Conservation (phyloP, 2,888 invertebrate genomes). For the Cataglyphis livida region DNA sequence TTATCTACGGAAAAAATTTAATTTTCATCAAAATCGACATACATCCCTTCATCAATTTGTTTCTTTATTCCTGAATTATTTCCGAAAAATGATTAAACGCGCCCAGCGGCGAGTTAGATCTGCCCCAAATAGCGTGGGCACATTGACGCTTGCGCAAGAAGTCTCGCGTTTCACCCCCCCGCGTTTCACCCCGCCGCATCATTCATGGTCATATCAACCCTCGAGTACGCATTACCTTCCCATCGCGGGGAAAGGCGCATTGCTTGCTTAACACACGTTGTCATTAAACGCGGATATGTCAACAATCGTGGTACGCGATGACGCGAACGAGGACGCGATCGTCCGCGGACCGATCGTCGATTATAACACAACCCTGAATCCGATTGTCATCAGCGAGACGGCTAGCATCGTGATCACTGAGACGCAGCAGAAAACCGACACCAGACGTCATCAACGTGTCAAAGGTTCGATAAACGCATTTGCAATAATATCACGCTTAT, state of each 20-base stretch:
- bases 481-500: background rate
- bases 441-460: conserved; percentile 58
- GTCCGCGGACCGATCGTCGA: conserved; percentile 12
- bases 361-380: conserved; percentile 56
- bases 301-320: conserved; percentile 57
- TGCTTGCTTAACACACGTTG: conserved; percentile 76
- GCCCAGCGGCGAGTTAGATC: background rate
- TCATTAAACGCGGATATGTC: conserved; percentile 68
- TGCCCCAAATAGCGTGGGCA: conserved; percentile 76
- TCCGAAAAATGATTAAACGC: background rate
- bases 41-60: background rate
- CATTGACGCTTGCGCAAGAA: conserved; percentile 74
- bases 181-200: conserved; percentile 74
- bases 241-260: conserved; percentile 70
- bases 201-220: conserved; percentile 80
- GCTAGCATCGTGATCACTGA: conserved; percentile 75
- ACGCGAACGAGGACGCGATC: conserved; percentile 39
- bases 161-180: conserved; percentile 31
- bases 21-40: background rate
- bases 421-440: conserved; percentile 65
- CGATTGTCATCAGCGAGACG: conserved; percentile 74
- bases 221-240: conserved; percentile 73
- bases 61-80: background rate
- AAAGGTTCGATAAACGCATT: conserved; percentile 75
- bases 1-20: background rate